A percentile compares a stretch with the other conserved stretches of the same genome.
These are phyloP conservation scores for Ostrea edulis DNA, from an alignment of 1,140 invertebrate genomes.

Conservation along the genomic window DNA sequence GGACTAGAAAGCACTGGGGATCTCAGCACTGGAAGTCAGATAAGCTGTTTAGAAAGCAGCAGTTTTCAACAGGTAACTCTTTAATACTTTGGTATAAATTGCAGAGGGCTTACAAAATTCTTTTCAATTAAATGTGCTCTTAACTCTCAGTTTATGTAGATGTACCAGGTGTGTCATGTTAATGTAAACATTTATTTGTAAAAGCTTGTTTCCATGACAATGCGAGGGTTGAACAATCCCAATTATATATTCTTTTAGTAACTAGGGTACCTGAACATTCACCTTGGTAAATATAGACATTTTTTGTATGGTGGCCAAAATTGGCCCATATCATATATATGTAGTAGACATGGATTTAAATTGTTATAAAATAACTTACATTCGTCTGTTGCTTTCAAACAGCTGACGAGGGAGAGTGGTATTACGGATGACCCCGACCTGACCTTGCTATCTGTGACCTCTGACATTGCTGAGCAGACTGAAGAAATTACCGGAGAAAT, in stretches of 20 bases:
- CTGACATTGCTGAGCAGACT: constrained; percentile 40
- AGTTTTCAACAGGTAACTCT: constrained; percentile 24
- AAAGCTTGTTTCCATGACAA: not conserved
- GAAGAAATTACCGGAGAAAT: constrained; percentile 51
- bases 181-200: not conserved
- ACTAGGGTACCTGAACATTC: no score
- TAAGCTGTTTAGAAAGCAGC: not conserved
- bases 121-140: not conserved
- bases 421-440: constrained; percentile 65
- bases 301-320: no score
- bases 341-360: not conserved
- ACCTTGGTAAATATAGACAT: no score
- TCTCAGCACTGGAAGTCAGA: not conserved
- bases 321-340: not conserved
- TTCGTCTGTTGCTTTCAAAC: constrained; percentile 4
- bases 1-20: not conserved
- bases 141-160: not conserved
- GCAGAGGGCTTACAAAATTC: not conserved
- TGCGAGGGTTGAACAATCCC: no score
- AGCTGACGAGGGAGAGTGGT: constrained; percentile 60
- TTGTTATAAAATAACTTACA: not conserved
- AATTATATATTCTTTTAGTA: no score
- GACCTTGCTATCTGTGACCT: constrained; percentile 59
- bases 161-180: not conserved
- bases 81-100: not conserved